Base-by-base conservation (phyloP, 2,888 invertebrate species). In the Drosophila mettleri region DNA sequence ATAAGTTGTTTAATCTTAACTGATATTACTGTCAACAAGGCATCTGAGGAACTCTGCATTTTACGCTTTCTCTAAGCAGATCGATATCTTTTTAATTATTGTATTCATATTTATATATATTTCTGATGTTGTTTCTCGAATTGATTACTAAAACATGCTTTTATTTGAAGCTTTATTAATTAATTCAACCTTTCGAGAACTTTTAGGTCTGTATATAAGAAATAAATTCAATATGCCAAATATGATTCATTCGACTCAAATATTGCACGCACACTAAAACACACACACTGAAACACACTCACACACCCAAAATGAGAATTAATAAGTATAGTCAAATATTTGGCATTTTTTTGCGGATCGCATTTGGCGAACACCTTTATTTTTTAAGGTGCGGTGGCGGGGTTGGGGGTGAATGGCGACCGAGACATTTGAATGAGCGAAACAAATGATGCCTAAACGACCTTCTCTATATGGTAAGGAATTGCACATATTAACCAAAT, bases 381-480 rank as follows among this genome's bases (percentile, higher is more conserved):
- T 18, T 45, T 29, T 82, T 64, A 53, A 71, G 41, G 12, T 10
- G 49, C 4, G 5, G 27, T 2, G 22, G 14, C n/a, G 36, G 1
- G 43, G 24, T 3, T 24, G 20, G 3, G 36, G 49, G 66, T 70
- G 68, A 48, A 48, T 54, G 48, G 69, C 65, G 62, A 57, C 43
- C 70, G 70, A 78, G 80, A 86, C 83, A 86, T 66, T 77, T 85
- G 87, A 87, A 79, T 84, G 83, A 78, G 69, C 80, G 55, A 67
- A 78, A 55, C 85, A 84, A 78, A 87, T 83, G 86, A 78, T 69
- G 61, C 54, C 36, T 22, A 69, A 69, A 74, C 78, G 85, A 77
- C 88, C 85, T 88, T 88, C 88, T 86, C 82, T 59, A 86, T 88
- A 88, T 86, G 86, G 86, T 73, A 74, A 82, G 72, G 58, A 78